Conservation (phyloP, 2,113 vertebrate genomes). For the Trematocara zebra region DNA sequence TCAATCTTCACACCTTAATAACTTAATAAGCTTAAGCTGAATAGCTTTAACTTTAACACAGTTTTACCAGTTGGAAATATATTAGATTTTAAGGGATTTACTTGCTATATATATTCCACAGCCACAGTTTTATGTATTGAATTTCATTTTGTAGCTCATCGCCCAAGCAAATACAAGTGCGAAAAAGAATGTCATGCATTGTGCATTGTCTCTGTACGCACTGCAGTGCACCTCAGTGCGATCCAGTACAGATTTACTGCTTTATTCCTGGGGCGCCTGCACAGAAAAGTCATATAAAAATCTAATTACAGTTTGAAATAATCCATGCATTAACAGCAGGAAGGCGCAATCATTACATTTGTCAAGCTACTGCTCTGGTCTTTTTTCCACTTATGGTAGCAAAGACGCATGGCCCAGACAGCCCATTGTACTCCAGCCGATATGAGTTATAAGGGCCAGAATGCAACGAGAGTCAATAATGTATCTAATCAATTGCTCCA, state of each 20-base stretch:
- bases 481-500: constrained; percentile 31
- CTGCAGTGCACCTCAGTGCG: not conserved
- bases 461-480: constrained; percentile 35
- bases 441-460: constrained; percentile 15
- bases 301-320: constrained; percentile 1
- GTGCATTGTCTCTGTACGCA: not conserved
- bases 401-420: not conserved
- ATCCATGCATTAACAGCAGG: not conserved
- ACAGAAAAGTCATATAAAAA: not conserved
- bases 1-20: not conserved
- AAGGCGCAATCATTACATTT: not conserved
- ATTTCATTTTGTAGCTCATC: constrained; percentile 27
- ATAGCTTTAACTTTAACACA: not conserved
- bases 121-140: not conserved
- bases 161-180: constrained; percentile 5
- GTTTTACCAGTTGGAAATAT: not conserved
- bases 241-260: not conserved
- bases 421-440: not conserved
- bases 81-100: not conserved
- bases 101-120: not conserved
- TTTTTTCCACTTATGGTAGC: not conserved
- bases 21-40: not conserved
- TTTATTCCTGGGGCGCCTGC: not conserved
- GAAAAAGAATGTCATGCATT: not conserved
- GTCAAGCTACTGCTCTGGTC: not conserved